phyloP scores from a whole-genome alignment of 2,797 vertebrate genomes.

The Sylvia borin region DNA sequence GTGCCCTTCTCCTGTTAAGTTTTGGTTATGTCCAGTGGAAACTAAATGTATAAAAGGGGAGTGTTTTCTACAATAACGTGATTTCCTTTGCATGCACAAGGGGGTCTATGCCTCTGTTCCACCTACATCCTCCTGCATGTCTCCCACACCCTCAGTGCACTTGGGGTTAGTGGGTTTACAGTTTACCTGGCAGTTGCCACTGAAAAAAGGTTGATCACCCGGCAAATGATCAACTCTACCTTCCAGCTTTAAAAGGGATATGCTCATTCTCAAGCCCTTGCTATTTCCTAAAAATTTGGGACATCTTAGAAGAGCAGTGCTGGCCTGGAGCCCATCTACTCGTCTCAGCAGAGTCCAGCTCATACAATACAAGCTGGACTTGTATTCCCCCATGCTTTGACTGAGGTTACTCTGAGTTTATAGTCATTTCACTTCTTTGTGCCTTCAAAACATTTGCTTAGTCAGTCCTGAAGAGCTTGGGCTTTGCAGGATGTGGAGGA shows the following conservation, averaged over 20 bases:
- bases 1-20: background rate
- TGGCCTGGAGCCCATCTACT: background rate
- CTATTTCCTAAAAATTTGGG: background rate
- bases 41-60: background rate
- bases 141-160: rapidly evolving
- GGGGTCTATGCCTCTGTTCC: background rate
- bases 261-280: background rate
- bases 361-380: too few relatives aligned
- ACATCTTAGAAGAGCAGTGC: background rate
- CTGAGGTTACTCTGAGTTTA: background rate
- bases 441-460: background rate
- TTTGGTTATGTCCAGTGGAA: background rate
- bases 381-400: background rate
- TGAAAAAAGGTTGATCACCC: background rate
- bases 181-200: background rate
- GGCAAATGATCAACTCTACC: background rate
- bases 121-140: rapidly evolving
- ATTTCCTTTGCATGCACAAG: background rate
- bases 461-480: rapidly evolving
- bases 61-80: background rate
- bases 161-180: rapidly evolving
- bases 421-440: background rate
- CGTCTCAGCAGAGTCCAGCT: background rate
- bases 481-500: background rate
- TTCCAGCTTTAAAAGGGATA: background rate